Evolutionary conservation across 2,888 invertebrate species (phyloP), one percentile per base, ranked within the genome.

Genomic region (Andrena minutula): DNA sequence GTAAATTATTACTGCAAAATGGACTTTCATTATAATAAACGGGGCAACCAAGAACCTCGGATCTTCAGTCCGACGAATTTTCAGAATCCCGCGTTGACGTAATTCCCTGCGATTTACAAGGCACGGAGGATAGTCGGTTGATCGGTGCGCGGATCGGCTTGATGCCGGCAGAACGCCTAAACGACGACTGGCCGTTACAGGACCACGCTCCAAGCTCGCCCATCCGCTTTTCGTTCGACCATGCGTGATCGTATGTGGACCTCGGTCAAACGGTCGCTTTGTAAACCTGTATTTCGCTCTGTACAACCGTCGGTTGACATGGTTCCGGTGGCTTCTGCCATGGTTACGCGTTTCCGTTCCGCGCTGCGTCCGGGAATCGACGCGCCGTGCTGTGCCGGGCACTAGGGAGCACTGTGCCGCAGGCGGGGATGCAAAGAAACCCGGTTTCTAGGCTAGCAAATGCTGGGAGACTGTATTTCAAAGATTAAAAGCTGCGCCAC

Each of bases 251-350:
- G 85, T 87, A 76, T 79, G 87, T 86, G 82, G 77, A 86, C 74
- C 80, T 83, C 77, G 87, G 85, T 88, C 91, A 90, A 91, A 90
- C 87, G 89, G 74, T 72, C 84, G 90, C 90, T 91, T 90, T 90
- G 91, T 89, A 88, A 91, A 90, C 87, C 84, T 64, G 85, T 83
- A 90, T 90, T 90, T 88, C 85, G 80, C 84, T 75, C 70, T 71
- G 80, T 82, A 35, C 77, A 49, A 70, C 65, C 73, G 63, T 71
- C 58, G 77, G 80, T 83, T 83, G 83, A 83, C 87, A 82, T 70
- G 82, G 74, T 84, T 86, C 87, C 88, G 86, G 77, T 85, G 75
- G 86, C 83, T 79, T 77, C 82, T 82, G 82, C 75, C 82, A 78
- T 69, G 82, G 84, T 79, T 86, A 84, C 87, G 80, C 85, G 77